Evolutionary conservation across 2,888 invertebrate genomes (phyloP), one percentile per base, ranked within the genome.

Genomic region (Agrypnus murinus): DNA sequence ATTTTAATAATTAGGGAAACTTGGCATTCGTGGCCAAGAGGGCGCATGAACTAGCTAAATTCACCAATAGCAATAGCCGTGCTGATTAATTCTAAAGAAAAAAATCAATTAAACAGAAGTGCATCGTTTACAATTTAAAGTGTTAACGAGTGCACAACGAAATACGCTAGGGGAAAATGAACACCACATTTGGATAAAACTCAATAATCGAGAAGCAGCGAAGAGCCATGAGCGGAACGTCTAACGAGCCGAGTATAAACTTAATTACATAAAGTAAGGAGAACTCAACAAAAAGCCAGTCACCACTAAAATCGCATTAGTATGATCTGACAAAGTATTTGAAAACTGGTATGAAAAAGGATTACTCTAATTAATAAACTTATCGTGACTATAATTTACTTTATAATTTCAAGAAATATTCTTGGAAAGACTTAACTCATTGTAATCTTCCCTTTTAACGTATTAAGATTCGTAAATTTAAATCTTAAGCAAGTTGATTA

Each of bases 261-360:
- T 79, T 79, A 78, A 79, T 79, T 79, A 79, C 78, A 76, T 77
- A 76, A 79, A 79, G 79, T 79, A 79, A 79, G 77, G 78, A 75
- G 77, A 78, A 79, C 77, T 78, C 72, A 72, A 71, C 76, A 76
- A 78, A 78, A 78, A 79, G 75, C 70, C 74, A 79, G 76, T 78
- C 77, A 77, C 77, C 76, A 74, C 77, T 77, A 74, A 75, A 79
- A 79, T 79, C 78, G 78, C 78, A 78, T 79, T 79, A 79, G 76
- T 75, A 76, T 78, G 34, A 57, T 45, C 55, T 65, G 55, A 65
- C 53, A 55, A 43, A 32, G 57, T 43, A 58, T 65, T 46, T 46
- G 32, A 57, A 65, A 65, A 32, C 19, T 45, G 32, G 45, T 60
- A 15, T 8, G 60, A 31, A 60, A 60, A 60, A 45, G 57, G 15